Conservation (phyloP, 2,113 vertebrate species). For the Tichodroma muraria region DNA sequence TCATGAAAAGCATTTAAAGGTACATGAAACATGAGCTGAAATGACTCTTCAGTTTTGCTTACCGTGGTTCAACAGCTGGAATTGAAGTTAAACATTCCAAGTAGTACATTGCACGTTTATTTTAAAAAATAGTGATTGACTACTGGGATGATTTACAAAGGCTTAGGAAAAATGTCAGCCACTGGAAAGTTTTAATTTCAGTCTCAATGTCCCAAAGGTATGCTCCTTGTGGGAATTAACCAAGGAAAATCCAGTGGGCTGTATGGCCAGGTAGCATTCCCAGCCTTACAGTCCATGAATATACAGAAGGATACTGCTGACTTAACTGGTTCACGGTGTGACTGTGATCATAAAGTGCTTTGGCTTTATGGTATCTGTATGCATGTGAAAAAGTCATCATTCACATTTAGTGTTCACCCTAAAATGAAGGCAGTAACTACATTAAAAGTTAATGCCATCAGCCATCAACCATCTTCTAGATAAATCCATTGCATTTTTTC, state of each 20-base stretch:
- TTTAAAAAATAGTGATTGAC: neutral
- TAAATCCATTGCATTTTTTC: neutral
- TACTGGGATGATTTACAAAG: neutral
- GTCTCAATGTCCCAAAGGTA: neutral
- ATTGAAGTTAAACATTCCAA: neutral
- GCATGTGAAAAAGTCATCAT: neutral
- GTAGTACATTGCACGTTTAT: neutral
- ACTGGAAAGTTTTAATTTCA: neutral
- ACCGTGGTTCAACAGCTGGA: neutral
- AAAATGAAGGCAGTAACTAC: neutral
- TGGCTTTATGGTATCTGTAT: neutral
- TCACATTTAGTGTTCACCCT: neutral
- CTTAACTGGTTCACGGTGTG: fast-evolving
- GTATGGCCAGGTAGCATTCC: neutral
- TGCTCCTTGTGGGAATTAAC: neutral
- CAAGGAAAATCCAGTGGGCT: neutral
- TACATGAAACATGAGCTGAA: neutral
- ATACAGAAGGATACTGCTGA: neutral
- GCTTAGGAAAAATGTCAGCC: neutral
- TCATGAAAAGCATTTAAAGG: neutral
- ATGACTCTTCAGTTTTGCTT: neutral
- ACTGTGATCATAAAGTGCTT: neutral
- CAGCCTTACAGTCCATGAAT: neutral
- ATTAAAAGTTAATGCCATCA: neutral
- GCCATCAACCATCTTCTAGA: neutral